phyloP scores from a whole-genome alignment of 2,888 invertebrate genomes.

The Anarsia innoxiella region DNA sequence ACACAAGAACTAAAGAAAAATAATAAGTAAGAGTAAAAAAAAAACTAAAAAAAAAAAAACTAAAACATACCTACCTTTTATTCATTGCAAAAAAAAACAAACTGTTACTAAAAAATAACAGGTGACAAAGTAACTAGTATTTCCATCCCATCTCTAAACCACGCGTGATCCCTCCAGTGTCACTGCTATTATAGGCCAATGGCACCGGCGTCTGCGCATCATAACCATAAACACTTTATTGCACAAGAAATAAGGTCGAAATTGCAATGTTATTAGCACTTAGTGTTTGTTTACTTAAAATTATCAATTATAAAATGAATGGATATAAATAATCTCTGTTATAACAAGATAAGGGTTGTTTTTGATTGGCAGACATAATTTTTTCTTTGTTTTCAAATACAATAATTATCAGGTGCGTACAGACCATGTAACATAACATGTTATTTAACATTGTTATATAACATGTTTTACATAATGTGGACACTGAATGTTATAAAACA shows the following conservation, averaged over 20 bases:
- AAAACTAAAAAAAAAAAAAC: no score
- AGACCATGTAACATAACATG: no score
- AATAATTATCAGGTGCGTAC: no score
- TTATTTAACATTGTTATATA: no score
- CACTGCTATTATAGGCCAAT: slow-evolving; percentile 16
- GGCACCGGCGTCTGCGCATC: slow-evolving; percentile 11
- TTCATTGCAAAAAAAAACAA: neutral
- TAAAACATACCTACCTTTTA: neutral
- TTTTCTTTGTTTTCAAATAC: neutral
- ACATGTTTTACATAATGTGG: no score
- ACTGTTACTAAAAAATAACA: neutral
- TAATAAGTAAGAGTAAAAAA: neutral
- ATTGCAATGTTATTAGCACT: neutral
- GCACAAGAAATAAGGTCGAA: neutral
- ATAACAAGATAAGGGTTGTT: neutral
- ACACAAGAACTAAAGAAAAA: neutral
- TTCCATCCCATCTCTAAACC: slow-evolving; percentile 13
- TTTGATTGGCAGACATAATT: neutral
- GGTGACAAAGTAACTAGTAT: neutral
- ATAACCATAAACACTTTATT: neutral
- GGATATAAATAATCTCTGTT: neutral
- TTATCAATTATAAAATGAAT: neutral
- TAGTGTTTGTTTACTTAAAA: slow-evolving; percentile 11
- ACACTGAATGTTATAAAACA: no score
- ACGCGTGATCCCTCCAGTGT: slow-evolving; percentile 14